These are phyloP conservation scores for Eilema sororculum DNA, from an alignment of 2,888 invertebrate species.

Conservation along the genomic window DNA sequence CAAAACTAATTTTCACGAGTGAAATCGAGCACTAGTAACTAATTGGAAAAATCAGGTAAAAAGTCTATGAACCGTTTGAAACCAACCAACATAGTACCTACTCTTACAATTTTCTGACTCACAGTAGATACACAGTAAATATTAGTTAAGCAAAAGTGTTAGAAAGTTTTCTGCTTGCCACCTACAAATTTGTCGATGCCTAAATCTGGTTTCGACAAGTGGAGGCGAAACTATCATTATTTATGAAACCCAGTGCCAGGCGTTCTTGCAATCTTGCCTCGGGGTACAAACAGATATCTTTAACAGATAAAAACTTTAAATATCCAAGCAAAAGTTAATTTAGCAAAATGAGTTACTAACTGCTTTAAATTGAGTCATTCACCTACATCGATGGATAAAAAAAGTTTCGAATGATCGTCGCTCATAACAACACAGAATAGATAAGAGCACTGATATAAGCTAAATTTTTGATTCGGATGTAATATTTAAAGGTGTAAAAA, in stretches of 20 bases:
- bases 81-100: too few species aligned
- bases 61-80: too few species aligned
- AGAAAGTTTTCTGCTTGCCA: conserved; percentile 19
- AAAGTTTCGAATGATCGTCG: conserved; percentile 25
- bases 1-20: too few species aligned
- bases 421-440: conserved; percentile 16
- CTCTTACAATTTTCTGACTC: too few species aligned
- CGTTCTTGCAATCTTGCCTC: conserved; percentile 12
- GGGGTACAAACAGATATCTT: too few species aligned
- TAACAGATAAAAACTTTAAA: conserved; percentile 9
- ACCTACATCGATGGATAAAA: conserved; percentile 22
- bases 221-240: conserved; percentile 19
- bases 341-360: conserved; percentile 9
- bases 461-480: background rate
- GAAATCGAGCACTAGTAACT: too few species aligned
- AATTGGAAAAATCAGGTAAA: too few species aligned
- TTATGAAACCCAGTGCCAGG: conserved; percentile 13
- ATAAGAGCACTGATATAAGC: background rate
- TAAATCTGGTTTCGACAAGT: conserved; percentile 18
- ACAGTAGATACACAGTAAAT: background rate
- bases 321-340: conserved; percentile 7
- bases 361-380: conserved; percentile 34
- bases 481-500: conserved; percentile 8
- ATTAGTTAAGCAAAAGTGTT: conserved; percentile 5
- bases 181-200: conserved; percentile 17